Evolutionary conservation across 2,113 vertebrate species (phyloP), one percentile per base, ranked within the genome.

Genomic region (Odobenus rosmarus): DNA sequence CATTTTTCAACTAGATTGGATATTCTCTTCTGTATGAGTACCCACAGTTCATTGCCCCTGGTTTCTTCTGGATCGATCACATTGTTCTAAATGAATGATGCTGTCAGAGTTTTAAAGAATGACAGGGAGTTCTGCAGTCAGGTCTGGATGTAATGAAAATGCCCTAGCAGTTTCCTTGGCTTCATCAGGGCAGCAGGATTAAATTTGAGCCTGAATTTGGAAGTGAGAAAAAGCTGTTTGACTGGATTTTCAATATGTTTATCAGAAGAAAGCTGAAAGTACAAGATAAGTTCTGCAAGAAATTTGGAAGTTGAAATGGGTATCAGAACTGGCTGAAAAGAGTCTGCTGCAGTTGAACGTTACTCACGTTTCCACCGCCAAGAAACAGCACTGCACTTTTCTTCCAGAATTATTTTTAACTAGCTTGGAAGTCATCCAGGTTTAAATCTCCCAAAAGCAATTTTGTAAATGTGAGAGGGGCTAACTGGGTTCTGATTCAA

Each of bases 391-490:
- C 16, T 91, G 94, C 31, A 94, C 33, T 93, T 98, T 98, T 82
- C 84, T 95, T 95, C 90, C 87, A 98, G 90, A 98, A 84, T 97
- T 98, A 97, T 57, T 98, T 98, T 95, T 98, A 98, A 95, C 74
- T 53, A 96, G 71, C 5, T 97, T 98, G 97, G 95, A 98, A 93
- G 95, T 67, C 71, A 93, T 97, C 74, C 88, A 98, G 28, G 21
- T 92, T 85, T 96, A 64, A 97, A 61, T 97, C 95, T 96, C 98
- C 91, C 79, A 94, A 92, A 92, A 72, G 90, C 42, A 36, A 96
- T 90, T 97, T 93, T 97, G 55, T 97, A 94, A 95, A 96, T 69
- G 92, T 69, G 71, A 97, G 81, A 94, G 53, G 23, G 95, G 9
- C 95, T 97, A 49, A 80, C 94, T 96, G 67, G 83, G 61, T 74